These are phyloP conservation scores for Schizotus pectinicornis DNA, from an alignment of 2,888 invertebrate genomes.

Conservation along the genomic window DNA sequence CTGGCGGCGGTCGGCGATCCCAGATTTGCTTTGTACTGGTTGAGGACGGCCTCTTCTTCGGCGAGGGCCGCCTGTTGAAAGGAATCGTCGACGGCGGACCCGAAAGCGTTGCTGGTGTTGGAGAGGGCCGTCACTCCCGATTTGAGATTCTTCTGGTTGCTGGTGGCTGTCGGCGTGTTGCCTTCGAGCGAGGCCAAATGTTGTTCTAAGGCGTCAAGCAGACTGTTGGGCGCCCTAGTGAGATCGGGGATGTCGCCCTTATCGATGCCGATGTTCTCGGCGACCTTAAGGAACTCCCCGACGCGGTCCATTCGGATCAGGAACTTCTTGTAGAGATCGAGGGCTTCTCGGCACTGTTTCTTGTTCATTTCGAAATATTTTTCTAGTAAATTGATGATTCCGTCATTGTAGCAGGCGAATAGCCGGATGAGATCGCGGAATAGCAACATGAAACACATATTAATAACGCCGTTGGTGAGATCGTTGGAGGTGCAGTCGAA, in stretches of 20 bases:
- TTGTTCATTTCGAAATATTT: slow-evolving; percentile 99
- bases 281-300: slow-evolving; percentile 94
- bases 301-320: slow-evolving; percentile 99
- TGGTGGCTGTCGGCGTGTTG: slow-evolving; percentile 85
- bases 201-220: slow-evolving; percentile 96
- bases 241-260: slow-evolving; percentile 99
- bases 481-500: slow-evolving; percentile 98
- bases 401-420: slow-evolving; percentile 99
- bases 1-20: slow-evolving; percentile 75
- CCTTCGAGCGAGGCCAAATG: slow-evolving; percentile 96
- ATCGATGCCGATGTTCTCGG: slow-evolving; percentile 93
- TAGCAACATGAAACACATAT: slow-evolving; percentile 98
- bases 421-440: slow-evolving; percentile 98
- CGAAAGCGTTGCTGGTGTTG: slow-evolving; percentile 88
- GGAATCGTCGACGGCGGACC: slow-evolving; percentile 85
- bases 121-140: slow-evolving; percentile 88
- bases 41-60: slow-evolving; percentile 95
- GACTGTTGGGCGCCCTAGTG: slow-evolving; percentile 96
- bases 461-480: slow-evolving; percentile 93
- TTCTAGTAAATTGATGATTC: slow-evolving; percentile 97
- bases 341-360: slow-evolving; percentile 97
- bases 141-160: slow-evolving; percentile 88
- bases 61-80: slow-evolving; percentile 88
- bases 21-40: slow-evolving; percentile 90
- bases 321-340: slow-evolving; percentile 99